Evolutionary conservation across 2,797 vertebrate species (phyloP).

Genomic region (Pantherophis alleghaniensis): DNA sequence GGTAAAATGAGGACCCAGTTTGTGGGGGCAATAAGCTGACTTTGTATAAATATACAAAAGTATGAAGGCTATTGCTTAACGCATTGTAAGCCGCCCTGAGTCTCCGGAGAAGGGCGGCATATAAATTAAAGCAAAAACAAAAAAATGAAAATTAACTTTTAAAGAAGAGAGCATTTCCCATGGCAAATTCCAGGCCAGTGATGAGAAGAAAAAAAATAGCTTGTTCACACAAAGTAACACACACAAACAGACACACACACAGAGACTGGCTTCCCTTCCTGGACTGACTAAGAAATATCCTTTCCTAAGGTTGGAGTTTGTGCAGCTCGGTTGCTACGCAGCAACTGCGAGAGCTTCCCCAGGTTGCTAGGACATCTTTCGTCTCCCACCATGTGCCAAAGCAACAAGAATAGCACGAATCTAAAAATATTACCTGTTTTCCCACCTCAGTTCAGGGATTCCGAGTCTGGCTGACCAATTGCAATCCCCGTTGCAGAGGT

Average conservation of each 20-base stretch:
- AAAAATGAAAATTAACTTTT: not conserved
- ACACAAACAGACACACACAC: not conserved
- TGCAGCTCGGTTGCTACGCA: not conserved
- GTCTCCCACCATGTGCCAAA: not conserved
- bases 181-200: not conserved
- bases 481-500: too few species aligned
- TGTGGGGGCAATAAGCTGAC: too few species aligned
- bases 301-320: not conserved
- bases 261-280: rapidly evolving
- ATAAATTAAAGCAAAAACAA: too few species aligned
- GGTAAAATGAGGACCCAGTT: too few species aligned
- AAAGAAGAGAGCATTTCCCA: not conserved
- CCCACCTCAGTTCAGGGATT: not conserved
- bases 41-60: too few species aligned
- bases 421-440: not conserved
- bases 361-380: not conserved
- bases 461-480: not conserved
- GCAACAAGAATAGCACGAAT: rapidly evolving
- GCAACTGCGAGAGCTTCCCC: rapidly evolving
- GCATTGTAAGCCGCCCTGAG: too few species aligned
- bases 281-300: not conserved
- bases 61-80: too few species aligned
- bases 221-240: not conserved
- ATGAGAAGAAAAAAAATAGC: not conserved
- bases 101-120: too few species aligned